These are phyloP conservation scores for Acleris sparsana DNA, from an alignment of 2,888 invertebrate genomes.

Conservation along the genomic window DNA sequence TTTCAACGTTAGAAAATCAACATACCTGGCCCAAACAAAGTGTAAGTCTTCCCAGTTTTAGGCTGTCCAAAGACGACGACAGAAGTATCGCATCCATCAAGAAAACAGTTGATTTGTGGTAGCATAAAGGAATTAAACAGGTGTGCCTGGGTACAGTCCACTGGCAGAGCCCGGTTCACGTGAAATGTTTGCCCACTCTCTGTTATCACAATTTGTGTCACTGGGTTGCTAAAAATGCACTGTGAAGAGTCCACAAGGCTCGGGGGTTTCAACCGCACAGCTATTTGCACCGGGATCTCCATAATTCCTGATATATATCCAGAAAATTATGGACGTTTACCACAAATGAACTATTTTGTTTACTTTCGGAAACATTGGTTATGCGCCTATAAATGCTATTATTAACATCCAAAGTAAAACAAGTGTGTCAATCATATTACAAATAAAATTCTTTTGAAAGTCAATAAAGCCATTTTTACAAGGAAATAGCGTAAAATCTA, in stretches of 20 bases:
- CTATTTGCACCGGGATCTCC: constrained; percentile 90
- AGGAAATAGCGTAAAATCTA: too few species aligned
- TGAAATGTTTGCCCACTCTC: constrained; percentile 84
- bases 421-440: too few species aligned
- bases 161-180: constrained; percentile 79
- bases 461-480: too few species aligned
- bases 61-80: constrained; percentile 87
- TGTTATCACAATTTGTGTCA: constrained; percentile 83
- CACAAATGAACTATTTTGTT: constrained; percentile 3
- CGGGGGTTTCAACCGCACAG: constrained; percentile 86
- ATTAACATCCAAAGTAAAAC: too few species aligned
- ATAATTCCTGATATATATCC: constrained; percentile 60
- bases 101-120: constrained; percentile 86
- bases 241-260: constrained; percentile 80
- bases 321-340: constrained; percentile 1
- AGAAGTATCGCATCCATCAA: constrained; percentile 90
- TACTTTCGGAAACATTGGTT: constrained; percentile 5
- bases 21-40: constrained; percentile 87
- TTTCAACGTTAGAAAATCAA: too few species aligned
- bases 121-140: constrained; percentile 86
- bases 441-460: too few species aligned
- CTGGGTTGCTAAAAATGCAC: constrained; percentile 84
- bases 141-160: constrained; percentile 85
- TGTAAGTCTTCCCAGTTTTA: constrained; percentile 88
- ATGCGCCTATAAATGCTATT: too few species aligned